phyloP scores from a whole-genome alignment of 2,113 vertebrate genomes.

The Sorex fumeus region DNA sequence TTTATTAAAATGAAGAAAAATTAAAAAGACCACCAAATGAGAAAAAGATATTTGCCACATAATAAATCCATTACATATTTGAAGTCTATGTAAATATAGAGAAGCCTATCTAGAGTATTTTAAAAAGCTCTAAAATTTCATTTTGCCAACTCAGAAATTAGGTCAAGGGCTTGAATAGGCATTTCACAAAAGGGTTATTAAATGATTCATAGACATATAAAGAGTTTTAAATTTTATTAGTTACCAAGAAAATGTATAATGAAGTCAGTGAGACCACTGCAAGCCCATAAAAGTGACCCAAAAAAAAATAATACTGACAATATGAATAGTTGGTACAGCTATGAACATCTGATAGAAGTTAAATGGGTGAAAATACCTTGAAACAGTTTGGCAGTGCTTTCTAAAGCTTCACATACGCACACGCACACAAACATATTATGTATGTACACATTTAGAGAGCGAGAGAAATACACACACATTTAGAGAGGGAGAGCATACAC shows the following conservation, averaged over 20 bases:
- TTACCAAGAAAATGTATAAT: background rate
- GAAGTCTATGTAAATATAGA: background rate
- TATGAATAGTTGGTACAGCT: background rate
- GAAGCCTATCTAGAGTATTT: background rate
- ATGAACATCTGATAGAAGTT: background rate
- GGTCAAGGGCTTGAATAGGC: background rate
- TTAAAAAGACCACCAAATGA: background rate
- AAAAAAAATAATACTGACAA: conserved; percentile 17
- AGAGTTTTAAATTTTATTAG: background rate
- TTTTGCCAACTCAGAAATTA: background rate
- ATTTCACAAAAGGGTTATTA: background rate
- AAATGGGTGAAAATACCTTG: background rate
- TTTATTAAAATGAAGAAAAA: conserved; percentile 14
- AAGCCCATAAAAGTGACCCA: background rate
- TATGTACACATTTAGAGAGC: too few species aligned
- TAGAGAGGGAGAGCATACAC: too few species aligned
- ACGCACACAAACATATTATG: too few species aligned
- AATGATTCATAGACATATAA: background rate
- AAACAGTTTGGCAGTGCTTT: conserved; percentile 2
- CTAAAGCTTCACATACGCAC: background rate
- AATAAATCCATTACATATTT: background rate
- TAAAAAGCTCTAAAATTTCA: background rate
- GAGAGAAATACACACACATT: too few species aligned
- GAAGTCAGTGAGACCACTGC: background rate
- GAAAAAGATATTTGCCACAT: background rate